These are phyloP conservation scores for Anguilla marmorata DNA, from an alignment of 2,797 vertebrate genomes.

Conservation along the genomic window DNA sequence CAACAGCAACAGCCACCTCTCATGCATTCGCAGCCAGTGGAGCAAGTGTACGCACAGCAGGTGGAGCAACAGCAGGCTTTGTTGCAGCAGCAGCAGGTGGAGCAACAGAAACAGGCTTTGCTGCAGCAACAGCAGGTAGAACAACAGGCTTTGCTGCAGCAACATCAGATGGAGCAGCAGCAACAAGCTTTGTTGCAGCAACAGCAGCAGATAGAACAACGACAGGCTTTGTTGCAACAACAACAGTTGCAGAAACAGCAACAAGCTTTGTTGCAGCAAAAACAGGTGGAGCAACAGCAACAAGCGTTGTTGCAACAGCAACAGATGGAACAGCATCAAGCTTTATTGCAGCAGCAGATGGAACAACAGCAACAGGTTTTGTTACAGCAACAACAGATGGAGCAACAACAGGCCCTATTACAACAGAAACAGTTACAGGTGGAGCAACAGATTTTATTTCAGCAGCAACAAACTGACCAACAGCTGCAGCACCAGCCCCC, in stretches of 20 bases:
- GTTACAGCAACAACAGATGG: slow-evolving; percentile 61
- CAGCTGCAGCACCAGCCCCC: slow-evolving; percentile 38
- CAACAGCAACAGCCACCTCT: slow-evolving; percentile 54
- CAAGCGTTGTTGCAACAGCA: slow-evolving; percentile 66
- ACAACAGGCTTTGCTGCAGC: slow-evolving; percentile 31
- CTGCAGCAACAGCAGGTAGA: slow-evolving; percentile 28
- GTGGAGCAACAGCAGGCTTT: slow-evolving; percentile 46
- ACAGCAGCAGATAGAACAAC: slow-evolving; percentile 53
- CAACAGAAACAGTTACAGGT: slow-evolving; percentile 60
- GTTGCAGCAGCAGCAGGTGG: slow-evolving; percentile 46
- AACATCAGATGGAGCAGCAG: slow-evolving; percentile 59
- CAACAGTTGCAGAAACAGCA: slow-evolving; percentile 47
- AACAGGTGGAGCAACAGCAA: slow-evolving; percentile 53
- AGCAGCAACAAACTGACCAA: slow-evolving; percentile 52
- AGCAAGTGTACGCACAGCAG: slow-evolving; percentile 47
- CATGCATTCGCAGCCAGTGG: slow-evolving; percentile 61
- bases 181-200: slow-evolving; percentile 61
- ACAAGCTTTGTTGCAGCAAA: slow-evolving; percentile 36
- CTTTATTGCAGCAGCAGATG: slow-evolving; percentile 53
- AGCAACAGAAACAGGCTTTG: slow-evolving; percentile 51
- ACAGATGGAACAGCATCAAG: slow-evolving; percentile 60
- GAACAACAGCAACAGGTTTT: slow-evolving; percentile 55
- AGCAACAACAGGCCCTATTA: slow-evolving; percentile 48
- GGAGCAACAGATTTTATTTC: slow-evolving; percentile 35
- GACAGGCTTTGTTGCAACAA: slow-evolving; percentile 19